Evolutionary conservation across 2,888 invertebrate species (phyloP), one percentile per base, ranked within the genome.

Genomic region (Plebejus melissa): DNA sequence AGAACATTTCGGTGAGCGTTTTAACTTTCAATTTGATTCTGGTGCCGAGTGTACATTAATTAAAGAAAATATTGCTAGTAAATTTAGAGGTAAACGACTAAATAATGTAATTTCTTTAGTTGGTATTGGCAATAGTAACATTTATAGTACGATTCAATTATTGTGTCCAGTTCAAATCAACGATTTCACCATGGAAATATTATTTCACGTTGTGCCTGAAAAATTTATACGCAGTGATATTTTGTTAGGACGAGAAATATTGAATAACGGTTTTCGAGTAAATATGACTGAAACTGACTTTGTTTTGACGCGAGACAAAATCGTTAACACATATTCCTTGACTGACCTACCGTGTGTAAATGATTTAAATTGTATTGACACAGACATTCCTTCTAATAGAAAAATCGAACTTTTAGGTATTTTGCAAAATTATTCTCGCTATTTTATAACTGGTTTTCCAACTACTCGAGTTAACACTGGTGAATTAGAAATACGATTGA

Each of bases 121-220:
- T n/a, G 50, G 71, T 50, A 72, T 72, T 28, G 71, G 71, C 1
- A 28, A 50, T 50, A 72, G 11, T 46, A 71, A 46, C 28, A 13
- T 71, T 11, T 22, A 41, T 46, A 46, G 41, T 46, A 46, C 46
- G 7, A 46, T 46, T 22, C 46, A 71, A 28, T 46, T 71, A 28
- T 46, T 71, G 36, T 11, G 41, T 71, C 22, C 22, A 2, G 71
- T 71, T 11, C 28, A 22, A 71, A 71, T 71, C n/a, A 22, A 46
- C 50, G 50, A 50, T 50, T 50, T 50, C 13, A 50, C 50, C 50
- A 50, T 50, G 13, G 13, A 50, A 50, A 50, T 50, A 13, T 50
- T 50, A 50, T 50, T 50, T 36, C 70, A 70, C 38, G 16, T 41
- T 70, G 38, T 41, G 70, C 41, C 70, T 70, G 70, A 70, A 13